Conservation (phyloP, 2,888 invertebrate species). For the Cyclophora albipunctata region DNA sequence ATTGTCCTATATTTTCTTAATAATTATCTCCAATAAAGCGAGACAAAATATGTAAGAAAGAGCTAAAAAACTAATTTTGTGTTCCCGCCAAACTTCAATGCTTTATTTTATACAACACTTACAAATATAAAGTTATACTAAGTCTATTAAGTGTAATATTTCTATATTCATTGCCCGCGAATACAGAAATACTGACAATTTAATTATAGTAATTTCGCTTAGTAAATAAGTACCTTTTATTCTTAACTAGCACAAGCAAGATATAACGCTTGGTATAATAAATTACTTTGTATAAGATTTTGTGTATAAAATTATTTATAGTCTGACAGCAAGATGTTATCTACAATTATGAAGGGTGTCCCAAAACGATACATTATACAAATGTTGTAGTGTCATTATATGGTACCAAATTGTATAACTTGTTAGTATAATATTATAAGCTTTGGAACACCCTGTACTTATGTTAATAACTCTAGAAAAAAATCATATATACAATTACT, state of each 20-base stretch:
- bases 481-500: too few relatives aligned
- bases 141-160: constrained; percentile 26
- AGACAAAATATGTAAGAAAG: too few relatives aligned
- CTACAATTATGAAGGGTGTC: constrained; percentile 5
- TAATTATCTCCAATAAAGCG: too few relatives aligned
- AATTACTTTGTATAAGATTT: neutral
- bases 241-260: neutral
- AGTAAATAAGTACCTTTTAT: constrained; percentile 14
- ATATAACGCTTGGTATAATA: neutral
- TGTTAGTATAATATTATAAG: too few relatives aligned
- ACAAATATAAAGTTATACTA: neutral
- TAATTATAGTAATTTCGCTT: constrained; percentile 26
- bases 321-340: constrained; percentile 35
- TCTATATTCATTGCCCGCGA: constrained; percentile 67
- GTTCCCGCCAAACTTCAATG: constrained; percentile 29
- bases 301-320: constrained; percentile 27
- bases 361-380: too few relatives aligned
- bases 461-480: too few relatives aligned
- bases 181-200: constrained; percentile 44
- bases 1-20: too few relatives aligned
- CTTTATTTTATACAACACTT: constrained; percentile 11
- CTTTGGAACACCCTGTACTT: too few relatives aligned
- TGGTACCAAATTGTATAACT: too few relatives aligned
- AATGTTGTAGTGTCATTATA: too few relatives aligned
- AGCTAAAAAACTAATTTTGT: constrained; percentile 18